Evolutionary conservation across 1,140 invertebrate species (phyloP).

Genomic region (Cecropterus lyciades): DNA sequence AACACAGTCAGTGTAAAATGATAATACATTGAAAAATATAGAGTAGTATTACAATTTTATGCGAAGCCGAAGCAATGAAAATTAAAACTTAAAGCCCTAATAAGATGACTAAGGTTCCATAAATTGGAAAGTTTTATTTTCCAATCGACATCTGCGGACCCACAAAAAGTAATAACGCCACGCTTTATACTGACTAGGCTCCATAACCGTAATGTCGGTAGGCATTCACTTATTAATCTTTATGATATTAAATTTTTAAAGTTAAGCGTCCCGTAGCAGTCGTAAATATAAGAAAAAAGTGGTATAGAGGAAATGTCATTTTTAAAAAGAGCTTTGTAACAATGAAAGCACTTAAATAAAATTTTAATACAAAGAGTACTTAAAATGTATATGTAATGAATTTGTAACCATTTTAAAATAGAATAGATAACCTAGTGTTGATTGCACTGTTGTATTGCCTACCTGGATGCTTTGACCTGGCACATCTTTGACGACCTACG

Average conservation of each 20-base stretch:
- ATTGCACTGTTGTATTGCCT: too few species aligned
- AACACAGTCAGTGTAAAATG: too few species aligned
- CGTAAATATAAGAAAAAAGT: slow-evolving; percentile 13
- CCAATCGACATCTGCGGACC: slow-evolving; percentile 13
- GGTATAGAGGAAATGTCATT: neutral
- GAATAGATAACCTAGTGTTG: too few species aligned
- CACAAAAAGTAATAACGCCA: slow-evolving; percentile 18
- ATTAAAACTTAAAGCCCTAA: neutral
- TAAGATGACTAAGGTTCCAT: neutral
- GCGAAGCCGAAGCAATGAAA: neutral
- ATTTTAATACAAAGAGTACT: too few species aligned
- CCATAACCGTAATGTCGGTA: slow-evolving; percentile 23
- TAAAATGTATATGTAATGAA: too few species aligned
- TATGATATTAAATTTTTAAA: slow-evolving; percentile 24
- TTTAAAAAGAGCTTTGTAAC: neutral
- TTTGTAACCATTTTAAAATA: too few species aligned
- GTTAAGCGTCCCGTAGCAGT: neutral
- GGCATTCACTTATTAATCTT: slow-evolving; percentile 26
- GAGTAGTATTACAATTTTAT: too few species aligned
- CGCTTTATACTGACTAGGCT: slow-evolving; percentile 12
- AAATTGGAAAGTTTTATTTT: slow-evolving; percentile 20
- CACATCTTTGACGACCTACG: too few species aligned
- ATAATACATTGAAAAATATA: too few species aligned
- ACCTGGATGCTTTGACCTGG: too few species aligned
- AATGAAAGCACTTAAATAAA: neutral